Conservation (phyloP, 2,797 vertebrate species). For the Leucoraja ocellata region DNA sequence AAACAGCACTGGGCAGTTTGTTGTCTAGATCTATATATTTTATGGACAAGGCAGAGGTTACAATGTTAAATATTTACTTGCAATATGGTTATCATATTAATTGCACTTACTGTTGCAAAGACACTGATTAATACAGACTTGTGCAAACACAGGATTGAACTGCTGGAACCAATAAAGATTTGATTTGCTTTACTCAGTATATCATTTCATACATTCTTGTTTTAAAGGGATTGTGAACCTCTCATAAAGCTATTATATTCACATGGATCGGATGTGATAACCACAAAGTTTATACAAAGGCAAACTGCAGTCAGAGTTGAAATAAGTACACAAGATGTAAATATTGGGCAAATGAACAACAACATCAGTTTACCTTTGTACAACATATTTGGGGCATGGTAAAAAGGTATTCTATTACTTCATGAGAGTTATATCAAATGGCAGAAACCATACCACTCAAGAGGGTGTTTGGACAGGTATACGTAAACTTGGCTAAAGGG, state of each 20-base stretch:
- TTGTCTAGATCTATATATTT: too few species aligned
- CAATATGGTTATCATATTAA: background rate
- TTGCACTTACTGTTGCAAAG: background rate
- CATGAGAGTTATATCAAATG: too few species aligned
- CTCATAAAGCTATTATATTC: background rate
- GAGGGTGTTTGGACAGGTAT: too few species aligned
- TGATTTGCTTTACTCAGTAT: background rate
- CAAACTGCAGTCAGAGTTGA: too few species aligned
- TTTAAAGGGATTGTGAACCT: background rate
- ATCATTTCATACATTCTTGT: background rate
- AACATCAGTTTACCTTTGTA: too few species aligned
- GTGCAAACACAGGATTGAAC: background rate
- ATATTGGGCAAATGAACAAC: too few species aligned
- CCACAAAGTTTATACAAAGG: background rate
- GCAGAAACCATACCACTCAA: too few species aligned
- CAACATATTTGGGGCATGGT: too few species aligned
- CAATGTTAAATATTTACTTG: background rate
- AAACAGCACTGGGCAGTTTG: too few species aligned
- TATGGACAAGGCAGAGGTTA: background rate
- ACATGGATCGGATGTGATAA: background rate
- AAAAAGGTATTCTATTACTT: too few species aligned
- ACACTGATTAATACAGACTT: background rate
- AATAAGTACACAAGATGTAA: too few species aligned
- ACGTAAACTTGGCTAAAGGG: too few species aligned
- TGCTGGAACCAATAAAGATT: background rate